phyloP scores from a whole-genome alignment of 2,797 vertebrate species.

The Clarias fuscus region DNA sequence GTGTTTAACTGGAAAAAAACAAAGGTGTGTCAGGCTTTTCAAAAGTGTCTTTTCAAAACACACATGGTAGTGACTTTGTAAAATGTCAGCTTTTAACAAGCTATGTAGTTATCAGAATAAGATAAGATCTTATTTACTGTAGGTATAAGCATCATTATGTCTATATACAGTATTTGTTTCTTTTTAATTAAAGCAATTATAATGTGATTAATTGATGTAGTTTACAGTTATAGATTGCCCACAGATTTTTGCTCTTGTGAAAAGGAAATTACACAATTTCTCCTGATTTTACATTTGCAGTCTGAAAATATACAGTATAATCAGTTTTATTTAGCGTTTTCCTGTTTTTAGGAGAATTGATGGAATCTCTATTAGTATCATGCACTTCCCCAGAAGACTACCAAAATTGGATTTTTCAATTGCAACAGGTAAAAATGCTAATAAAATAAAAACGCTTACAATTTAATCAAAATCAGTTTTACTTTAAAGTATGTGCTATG shows the following conservation, averaged over 20 bases:
- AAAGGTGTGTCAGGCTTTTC: background rate
- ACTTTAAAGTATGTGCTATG: background rate
- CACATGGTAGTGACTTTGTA: background rate
- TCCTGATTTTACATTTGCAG: background rate
- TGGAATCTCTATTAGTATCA: conserved; percentile 77
- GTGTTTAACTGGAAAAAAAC: background rate
- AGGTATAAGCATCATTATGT: background rate
- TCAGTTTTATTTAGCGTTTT: background rate
- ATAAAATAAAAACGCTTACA: background rate
- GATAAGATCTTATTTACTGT: background rate
- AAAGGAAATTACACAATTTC: background rate
- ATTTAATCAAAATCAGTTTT: background rate
- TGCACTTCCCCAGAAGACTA: conserved; percentile 78
- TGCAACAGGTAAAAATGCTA: conserved; percentile 75
- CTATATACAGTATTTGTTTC: background rate
- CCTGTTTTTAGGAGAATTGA: conserved; percentile 72
- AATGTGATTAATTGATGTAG: background rate
- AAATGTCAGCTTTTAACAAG: background rate
- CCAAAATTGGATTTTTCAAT: conserved; percentile 79
- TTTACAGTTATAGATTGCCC: background rate
- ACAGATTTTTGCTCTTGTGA: background rate
- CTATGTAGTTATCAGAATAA: background rate
- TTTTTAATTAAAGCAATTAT: background rate
- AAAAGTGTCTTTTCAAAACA: background rate
- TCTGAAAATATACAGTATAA: background rate